Evolutionary conservation across 1,140 invertebrate species (phyloP), one percentile per base, ranked within the genome.

Genomic region (Zaprionus ornatus): DNA sequence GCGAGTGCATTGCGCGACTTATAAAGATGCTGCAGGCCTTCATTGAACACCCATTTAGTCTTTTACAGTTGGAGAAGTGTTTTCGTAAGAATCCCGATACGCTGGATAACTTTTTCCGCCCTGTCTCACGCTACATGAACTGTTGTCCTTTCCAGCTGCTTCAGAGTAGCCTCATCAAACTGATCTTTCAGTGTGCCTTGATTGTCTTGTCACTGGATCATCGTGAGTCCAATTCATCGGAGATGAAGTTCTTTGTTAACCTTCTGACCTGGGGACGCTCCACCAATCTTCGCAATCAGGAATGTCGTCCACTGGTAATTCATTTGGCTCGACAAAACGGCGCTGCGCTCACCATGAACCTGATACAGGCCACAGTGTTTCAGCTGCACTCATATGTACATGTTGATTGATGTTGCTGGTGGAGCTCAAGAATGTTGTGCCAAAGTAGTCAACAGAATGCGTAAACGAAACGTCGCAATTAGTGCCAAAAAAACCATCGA

Each of bases 81-180:
- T 93, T 99, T 7, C 94, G 96, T 68, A 96, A 99, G 93, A 96
- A 99, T 94, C 98, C 99, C 0, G 99, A 99, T 82, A 99, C 98
- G 1, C 97, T 99, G 1, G 99, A 99, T 92, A 99, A 99, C 92
- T 95, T 99, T 65, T 99, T 99, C 92, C 94, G 98, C 54, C 94
- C 99, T 23, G 98, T 97, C 91, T 93, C 91, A 37, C 96, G 98
- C 85, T 98, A 98, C 93, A 93, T 99, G 15, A 98, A 99, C 93
- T 95, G 97, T 77, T 95, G 96, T 60, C 96, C 98, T 1, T 91
- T 96, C 29, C 94, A 95, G 68, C 97, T 99, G 92, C 94, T 99
- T 27, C 95, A 96, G 83, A 95, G 95, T 90, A 90, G 93, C 15
- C 94, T 96, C 40, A 93, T 97, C 55, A 94, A 95, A 29, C 95